Conservation (phyloP, 35 echinoderm and acorn worm species). For the Patiria miniata region DNA sequence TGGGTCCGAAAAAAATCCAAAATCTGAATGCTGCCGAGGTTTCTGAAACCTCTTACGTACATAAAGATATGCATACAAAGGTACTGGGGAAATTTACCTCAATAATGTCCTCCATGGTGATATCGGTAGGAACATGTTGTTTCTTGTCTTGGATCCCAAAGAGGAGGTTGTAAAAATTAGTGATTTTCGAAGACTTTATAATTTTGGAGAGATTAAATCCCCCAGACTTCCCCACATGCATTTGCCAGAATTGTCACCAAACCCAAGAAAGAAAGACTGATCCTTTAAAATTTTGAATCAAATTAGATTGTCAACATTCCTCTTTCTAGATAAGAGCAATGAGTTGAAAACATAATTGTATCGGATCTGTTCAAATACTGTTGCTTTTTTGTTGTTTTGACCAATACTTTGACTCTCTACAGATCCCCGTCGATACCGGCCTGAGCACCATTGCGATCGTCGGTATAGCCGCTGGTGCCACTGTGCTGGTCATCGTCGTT, state of each 20-base stretch:
- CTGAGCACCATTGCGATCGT: not conserved
- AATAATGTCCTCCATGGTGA: no score
- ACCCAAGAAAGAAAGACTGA: not conserved
- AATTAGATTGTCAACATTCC: no score
- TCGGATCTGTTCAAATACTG: not conserved
- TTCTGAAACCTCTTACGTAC: not conserved
- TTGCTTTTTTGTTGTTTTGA: not conserved
- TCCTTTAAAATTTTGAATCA: not conserved
- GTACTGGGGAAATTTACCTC: not conserved
- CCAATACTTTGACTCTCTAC: not conserved
- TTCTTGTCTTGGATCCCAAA: no score
- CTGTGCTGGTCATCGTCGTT: not conserved
- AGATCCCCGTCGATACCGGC: not conserved
- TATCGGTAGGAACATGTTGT: no score
- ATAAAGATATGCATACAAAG: no score
- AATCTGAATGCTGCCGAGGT: not conserved
- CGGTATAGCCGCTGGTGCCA: not conserved
- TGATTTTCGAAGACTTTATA: no score
- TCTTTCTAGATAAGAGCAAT: no score
- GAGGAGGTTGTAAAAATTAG: no score
- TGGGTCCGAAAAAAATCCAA: not conserved
- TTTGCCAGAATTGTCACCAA: not conserved
- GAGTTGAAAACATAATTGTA: no score
- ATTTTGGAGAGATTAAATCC: no score
- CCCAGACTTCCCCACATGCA: not conserved